A percentile compares a stretch with the other conserved stretches of the same genome.
These are phyloP conservation scores for Tokudaia tokunoshimensis DNA, from an alignment of 2,797 vertebrate genomes.

Conservation along the genomic window DNA sequence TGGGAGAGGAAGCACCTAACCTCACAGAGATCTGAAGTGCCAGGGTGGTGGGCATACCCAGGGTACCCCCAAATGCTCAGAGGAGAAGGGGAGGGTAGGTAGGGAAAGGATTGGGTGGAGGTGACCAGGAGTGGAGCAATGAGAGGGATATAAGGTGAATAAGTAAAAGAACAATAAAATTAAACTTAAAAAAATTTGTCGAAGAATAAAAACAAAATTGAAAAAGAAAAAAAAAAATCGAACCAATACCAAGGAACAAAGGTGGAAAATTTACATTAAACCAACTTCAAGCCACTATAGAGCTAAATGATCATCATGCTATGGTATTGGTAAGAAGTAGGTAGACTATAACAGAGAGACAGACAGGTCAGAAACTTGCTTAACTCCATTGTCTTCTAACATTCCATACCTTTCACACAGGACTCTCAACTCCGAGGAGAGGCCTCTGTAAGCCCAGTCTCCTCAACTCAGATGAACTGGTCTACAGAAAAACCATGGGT, in stretches of 20 bases:
- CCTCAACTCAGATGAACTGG: neutral
- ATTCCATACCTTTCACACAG: too few species aligned
- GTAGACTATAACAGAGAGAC: neutral
- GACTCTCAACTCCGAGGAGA: neutral
- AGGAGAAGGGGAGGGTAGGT: neutral
- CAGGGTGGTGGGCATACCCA: neutral
- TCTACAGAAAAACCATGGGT: neutral
- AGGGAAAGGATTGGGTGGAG: neutral
- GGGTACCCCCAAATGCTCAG: neutral
- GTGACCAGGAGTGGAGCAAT: neutral
- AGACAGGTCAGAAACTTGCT: neutral
- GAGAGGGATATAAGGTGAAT: neutral
- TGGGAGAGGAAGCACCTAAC: neutral
- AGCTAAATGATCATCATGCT: neutral
- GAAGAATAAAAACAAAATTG: neutral
- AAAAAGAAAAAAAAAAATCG: neutral
- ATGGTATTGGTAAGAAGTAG: neutral
- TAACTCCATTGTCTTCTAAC: neutral
- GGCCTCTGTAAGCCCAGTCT: neutral
- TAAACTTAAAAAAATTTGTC: neutral
- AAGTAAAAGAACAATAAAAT: neutral
- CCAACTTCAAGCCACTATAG: neutral
- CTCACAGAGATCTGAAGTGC: neutral
- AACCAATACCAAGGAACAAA: neutral
- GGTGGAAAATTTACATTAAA: neutral